Conservation (phyloP, 2,113 vertebrate genomes). For the Burhinus bistriatus region DNA sequence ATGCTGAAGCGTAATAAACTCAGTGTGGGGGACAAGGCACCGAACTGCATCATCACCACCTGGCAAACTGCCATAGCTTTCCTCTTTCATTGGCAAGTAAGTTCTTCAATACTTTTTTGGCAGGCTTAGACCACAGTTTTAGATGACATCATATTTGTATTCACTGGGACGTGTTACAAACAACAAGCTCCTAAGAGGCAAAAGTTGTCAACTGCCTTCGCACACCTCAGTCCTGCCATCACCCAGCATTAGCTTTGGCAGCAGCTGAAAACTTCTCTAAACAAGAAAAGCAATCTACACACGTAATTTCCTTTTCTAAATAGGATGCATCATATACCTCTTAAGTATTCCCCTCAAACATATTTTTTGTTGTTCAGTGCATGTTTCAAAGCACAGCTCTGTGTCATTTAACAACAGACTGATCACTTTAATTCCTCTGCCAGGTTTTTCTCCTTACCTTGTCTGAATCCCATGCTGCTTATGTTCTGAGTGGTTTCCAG, state of each 20-base stretch:
- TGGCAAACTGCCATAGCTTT: not conserved
- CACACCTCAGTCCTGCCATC: not conserved
- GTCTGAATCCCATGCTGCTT: not conserved
- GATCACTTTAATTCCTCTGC: not conserved
- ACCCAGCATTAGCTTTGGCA: not conserved
- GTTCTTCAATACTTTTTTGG: not conserved
- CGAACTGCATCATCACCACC: not conserved
- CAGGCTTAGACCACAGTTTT: not conserved
- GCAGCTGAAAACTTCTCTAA: not conserved
- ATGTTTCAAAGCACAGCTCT: not conserved
- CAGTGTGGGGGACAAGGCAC: not conserved
- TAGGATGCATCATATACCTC: not conserved
- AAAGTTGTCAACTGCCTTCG: not conserved
- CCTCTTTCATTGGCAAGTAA: not conserved
- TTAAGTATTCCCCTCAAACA: not conserved
- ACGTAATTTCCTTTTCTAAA: not conserved
- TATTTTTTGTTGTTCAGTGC: not conserved
- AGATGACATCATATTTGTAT: not conserved
- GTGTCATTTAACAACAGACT: not conserved
- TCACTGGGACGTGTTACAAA: not conserved
- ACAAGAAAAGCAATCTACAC: not conserved
- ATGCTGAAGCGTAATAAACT: not conserved
- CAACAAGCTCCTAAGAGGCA: not conserved
- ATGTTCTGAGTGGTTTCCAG: not conserved
- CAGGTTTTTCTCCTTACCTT: not conserved